Evolutionary conservation across 2,888 invertebrate genomes (phyloP).

Genomic region (Drosophila villosipedis): DNA sequence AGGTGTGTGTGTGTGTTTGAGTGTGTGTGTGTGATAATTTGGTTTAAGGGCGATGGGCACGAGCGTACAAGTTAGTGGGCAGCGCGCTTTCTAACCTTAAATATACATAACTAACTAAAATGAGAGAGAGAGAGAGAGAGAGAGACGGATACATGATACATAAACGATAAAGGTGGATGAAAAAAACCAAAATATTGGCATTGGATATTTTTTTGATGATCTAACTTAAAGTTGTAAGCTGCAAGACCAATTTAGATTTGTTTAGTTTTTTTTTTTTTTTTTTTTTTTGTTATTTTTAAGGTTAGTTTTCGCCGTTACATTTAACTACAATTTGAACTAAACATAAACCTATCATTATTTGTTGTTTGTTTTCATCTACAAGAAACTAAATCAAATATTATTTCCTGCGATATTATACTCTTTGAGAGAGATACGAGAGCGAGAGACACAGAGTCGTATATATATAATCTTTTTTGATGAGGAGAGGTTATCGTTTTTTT

Average conservation of each 20-base stretch:
- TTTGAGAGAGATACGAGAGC: constrained; percentile 11
- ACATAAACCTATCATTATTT: constrained; percentile 55
- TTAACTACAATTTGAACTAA: constrained; percentile 60
- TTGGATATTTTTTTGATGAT: constrained; percentile 12
- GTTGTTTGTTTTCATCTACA: constrained; percentile 24
- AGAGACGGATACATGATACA: constrained; percentile 34
- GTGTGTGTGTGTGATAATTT: constrained; percentile 19
- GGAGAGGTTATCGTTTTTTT: constrained; percentile 23
- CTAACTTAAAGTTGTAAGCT: constrained; percentile 57
- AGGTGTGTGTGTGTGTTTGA: constrained; percentile 14
- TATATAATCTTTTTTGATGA: constrained; percentile 42
- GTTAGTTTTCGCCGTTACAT: constrained; percentile 41
- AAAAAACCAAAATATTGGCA: constrained; percentile 58
- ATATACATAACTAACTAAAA: constrained; percentile 62
- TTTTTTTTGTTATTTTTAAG: constrained; percentile 20
- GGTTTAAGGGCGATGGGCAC: constrained; percentile 27
- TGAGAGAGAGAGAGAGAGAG: constrained; percentile 45
- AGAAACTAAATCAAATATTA: constrained; percentile 33
- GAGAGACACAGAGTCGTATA: constrained; percentile 17
- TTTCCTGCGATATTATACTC: constrained; percentile 3
- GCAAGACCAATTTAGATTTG: constrained; percentile 44
- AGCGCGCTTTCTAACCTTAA: constrained; percentile 73
- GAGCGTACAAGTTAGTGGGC: constrained; percentile 67
- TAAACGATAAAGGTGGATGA: constrained; percentile 57
- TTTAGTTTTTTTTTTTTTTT: constrained; percentile 3